Base-by-base conservation (phyloP, 1,140 invertebrate genomes). In the Diorhabda carinulata region DNA sequence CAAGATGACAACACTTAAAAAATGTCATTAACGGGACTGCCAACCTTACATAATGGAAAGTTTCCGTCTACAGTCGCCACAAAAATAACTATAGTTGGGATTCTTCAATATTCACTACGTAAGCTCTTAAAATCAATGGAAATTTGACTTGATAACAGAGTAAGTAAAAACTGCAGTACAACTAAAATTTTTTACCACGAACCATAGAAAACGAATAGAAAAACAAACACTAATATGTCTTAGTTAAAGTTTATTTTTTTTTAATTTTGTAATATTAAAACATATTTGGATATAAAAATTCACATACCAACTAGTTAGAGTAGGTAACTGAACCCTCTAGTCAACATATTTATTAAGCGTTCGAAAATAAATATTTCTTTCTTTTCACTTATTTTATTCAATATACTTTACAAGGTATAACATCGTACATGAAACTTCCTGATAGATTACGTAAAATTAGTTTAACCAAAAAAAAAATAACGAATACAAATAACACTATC, bases 381-480 rank as follows among this genome's bases (percentile, higher is more conserved):
- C 45, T 68, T 67, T 63, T 67, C 58, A 60, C 57, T 67, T 67
- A 67, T 68, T 68, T 64, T 68, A 68, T 68, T 62, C 45, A 62
- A 43, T 68, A 62, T 43, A 68, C 61, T 68, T 68, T 68, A 68
- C 67, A 68, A 68, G 43, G 61, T 59, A 45, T 63, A 61, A 62
- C 67, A 68, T 62, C 40, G 57, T 68, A 68, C 67, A 68, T 25
- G 65, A 67, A 67, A 59, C 58, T 59, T 60, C 57, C 43, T 65
- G 56, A 57, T 67, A 45, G 43, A 60, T 60, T 43, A 67, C 60
- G 65, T 60, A 67, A 60, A 67, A 67, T 67, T 44, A 67, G 43
- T 43, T 59, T 67, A 67, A 67, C 65, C 65, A 60, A 60, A 25
- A 25, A 25, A 25, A 25, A 25, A 59, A 67, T 67, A 58, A 68